Evolutionary conservation across 2,888 invertebrate genomes (phyloP).

Genomic region (Lasius platythorax): DNA sequence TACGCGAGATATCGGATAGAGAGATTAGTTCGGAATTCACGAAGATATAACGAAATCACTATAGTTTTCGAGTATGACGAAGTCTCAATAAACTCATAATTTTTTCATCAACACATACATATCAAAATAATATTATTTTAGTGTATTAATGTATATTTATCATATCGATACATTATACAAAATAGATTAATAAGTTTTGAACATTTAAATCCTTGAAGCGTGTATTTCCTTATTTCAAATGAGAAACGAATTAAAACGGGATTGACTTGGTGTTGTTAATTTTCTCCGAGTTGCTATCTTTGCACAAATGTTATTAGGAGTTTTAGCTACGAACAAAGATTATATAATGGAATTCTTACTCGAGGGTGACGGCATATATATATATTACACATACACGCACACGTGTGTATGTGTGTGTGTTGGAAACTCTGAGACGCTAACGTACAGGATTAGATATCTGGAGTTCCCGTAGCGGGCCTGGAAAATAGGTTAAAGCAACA

Average conservation of each 20-base stretch:
- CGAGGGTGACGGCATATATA: constrained; percentile 61
- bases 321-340: constrained; percentile 48
- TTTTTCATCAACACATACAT: not conserved
- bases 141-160: not conserved
- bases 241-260: constrained; percentile 12
- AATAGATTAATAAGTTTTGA: not conserved
- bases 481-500: constrained; percentile 57
- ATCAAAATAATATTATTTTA: constrained; percentile 7
- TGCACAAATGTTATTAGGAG: constrained; percentile 34
- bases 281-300: constrained; percentile 26
- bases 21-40: constrained; percentile 55
- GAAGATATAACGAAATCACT: constrained; percentile 26
- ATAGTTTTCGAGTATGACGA: not conserved
- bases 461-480: constrained; percentile 55
- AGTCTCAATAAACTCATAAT: not conserved
- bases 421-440: constrained; percentile 57
- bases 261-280: constrained; percentile 12
- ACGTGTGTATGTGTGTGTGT: not conserved
- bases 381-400: too few relatives aligned
- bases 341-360: constrained; percentile 60
- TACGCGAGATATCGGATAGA: constrained; percentile 63
- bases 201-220: not conserved
- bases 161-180: not conserved
- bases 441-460: constrained; percentile 66
- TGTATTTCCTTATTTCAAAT: not conserved